phyloP scores from a whole-genome alignment of 2,888 invertebrate genomes.

The Mesochorus sp. region DNA sequence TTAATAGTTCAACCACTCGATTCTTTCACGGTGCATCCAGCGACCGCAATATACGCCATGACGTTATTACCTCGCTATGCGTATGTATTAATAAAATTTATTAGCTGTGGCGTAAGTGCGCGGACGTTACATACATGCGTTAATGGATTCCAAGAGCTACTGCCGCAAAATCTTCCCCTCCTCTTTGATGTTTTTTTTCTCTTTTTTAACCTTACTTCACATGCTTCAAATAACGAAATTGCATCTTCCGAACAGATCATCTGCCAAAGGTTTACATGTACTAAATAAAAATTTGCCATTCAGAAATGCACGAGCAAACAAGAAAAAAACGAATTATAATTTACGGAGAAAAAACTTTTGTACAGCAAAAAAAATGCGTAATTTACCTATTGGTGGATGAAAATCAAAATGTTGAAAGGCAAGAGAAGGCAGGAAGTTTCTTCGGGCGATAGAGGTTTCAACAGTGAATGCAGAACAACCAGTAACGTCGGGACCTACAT shows the following conservation, averaged over 20 bases:
- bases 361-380: neutral
- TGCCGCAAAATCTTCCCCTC: constrained; percentile 45
- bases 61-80: constrained; percentile 75
- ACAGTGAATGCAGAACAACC: constrained; percentile 1
- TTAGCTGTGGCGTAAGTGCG: constrained; percentile 74
- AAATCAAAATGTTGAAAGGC: constrained; percentile 22
- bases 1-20: constrained; percentile 70
- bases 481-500: constrained; percentile 52
- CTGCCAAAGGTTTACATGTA: constrained; percentile 1
- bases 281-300: neutral
- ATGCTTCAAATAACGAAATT: constrained; percentile 20
- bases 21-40: constrained; percentile 49
- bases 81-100: constrained; percentile 80
- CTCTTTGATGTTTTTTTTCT: constrained; percentile 15
- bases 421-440: neutral
- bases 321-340: neutral
- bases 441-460: constrained; percentile 4
- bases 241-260: neutral
- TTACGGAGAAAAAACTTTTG: neutral
- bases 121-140: constrained; percentile 71
- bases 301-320: neutral
- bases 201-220: constrained; percentile 1
- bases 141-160: constrained; percentile 77
- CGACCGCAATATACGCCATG: constrained; percentile 68
- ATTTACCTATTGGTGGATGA: neutral